Conservation (phyloP, 2,113 vertebrate species). For the Eidolon helvum region DNA sequence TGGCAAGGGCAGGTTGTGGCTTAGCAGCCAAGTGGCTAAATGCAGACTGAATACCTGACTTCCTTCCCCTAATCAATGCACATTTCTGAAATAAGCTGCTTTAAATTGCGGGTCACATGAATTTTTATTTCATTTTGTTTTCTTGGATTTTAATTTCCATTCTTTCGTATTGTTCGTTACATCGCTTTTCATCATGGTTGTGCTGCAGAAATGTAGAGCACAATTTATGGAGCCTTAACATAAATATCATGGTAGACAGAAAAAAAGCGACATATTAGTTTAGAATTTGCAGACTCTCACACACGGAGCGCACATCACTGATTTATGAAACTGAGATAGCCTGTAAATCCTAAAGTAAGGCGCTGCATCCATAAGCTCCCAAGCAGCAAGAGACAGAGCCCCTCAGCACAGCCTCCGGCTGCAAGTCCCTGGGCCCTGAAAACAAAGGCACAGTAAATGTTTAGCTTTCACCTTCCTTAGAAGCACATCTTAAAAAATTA, state of each 20-base stretch:
- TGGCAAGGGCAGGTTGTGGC: neutral
- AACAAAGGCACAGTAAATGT: neutral
- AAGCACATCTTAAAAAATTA: neutral
- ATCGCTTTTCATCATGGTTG: conserved; percentile 37
- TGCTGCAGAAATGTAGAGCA: neutral
- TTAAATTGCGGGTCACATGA: neutral
- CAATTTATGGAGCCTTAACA: conserved; percentile 68
- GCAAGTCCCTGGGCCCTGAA: neutral
- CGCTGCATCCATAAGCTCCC: neutral
- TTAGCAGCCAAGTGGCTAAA: neutral
- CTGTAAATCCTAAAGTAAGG: conserved; percentile 22
- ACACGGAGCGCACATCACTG: neutral
- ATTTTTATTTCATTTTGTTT: conserved; percentile 64
- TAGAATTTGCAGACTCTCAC: conserved; percentile 68
- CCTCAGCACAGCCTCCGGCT: neutral
- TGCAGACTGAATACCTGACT: neutral
- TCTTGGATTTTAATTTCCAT: conserved; percentile 58
- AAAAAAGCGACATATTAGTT: conserved; percentile 70
- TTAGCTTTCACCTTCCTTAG: neutral
- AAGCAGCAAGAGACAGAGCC: neutral
- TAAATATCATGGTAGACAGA: conserved; percentile 67
- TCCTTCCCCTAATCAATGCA: neutral
- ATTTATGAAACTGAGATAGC: conserved; percentile 30
- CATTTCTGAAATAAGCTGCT: neutral
- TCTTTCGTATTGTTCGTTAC: conserved; percentile 20